A percentile compares a stretch with the other conserved stretches of the same genome.
Evolutionary conservation across 2,113 vertebrate species (phyloP).

Genomic region (Glaucidium brasilianum): DNA sequence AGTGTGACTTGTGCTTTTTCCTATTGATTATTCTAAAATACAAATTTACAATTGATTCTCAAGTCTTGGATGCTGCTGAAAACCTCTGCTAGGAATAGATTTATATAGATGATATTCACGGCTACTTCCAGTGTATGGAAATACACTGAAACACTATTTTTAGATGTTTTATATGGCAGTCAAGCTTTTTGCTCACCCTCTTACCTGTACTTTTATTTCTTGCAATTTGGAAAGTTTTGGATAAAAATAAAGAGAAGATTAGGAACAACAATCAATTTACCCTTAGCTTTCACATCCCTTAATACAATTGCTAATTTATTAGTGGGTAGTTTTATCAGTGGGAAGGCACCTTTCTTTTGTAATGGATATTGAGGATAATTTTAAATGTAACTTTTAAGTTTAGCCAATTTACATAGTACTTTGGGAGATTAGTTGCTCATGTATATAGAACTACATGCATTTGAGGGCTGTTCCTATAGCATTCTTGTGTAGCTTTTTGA

Average conservation of each 20-base stretch:
- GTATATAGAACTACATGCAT: background rate
- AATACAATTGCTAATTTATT: constrained; percentile 47
- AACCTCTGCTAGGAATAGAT: constrained; percentile 16
- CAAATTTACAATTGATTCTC: constrained; percentile 21
- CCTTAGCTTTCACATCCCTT: background rate
- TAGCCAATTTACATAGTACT: constrained; percentile 40
- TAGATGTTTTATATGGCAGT: constrained; percentile 18
- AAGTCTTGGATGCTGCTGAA: background rate
- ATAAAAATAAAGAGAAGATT: constrained; percentile 44
- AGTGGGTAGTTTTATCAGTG: background rate
- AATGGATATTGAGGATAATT: constrained; percentile 53
- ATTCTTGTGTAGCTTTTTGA: background rate
- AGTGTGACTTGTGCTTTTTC: background rate
- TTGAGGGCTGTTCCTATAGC: background rate
- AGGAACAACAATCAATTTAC: constrained; percentile 37
- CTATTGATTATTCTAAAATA: constrained; percentile 38
- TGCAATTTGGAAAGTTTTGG: constrained; percentile 22
- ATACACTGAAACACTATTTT: constrained; percentile 23
- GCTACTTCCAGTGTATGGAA: background rate
- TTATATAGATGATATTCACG: constrained; percentile 3
- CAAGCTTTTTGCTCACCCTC: constrained; percentile 15
- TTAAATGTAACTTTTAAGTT: constrained; percentile 51
- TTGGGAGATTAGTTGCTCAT: background rate
- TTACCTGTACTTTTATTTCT: background rate
- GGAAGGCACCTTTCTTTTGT: constrained; percentile 57